Conservation (phyloP, 2,888 invertebrate species). For the Clostera curtula region DNA sequence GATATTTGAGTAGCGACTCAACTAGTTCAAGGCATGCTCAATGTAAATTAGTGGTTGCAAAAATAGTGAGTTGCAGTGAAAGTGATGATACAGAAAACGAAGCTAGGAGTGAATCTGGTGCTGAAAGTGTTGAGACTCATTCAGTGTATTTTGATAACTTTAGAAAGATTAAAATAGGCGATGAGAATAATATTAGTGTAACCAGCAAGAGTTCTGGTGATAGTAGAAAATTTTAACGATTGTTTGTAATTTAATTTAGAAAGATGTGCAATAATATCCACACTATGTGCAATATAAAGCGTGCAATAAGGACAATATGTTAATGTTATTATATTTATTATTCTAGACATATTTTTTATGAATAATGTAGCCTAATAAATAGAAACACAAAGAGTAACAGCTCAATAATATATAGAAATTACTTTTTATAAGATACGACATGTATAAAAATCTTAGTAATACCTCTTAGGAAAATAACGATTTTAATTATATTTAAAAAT, state of each 20-base stretch:
- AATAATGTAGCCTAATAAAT: slow-evolving; percentile 7
- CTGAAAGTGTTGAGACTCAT: slow-evolving; percentile 90
- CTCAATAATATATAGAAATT: too few relatives aligned
- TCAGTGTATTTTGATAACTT: slow-evolving; percentile 89
- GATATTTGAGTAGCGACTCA: slow-evolving; percentile 90
- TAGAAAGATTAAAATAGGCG: slow-evolving; percentile 56
- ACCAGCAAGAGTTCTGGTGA: slow-evolving; percentile 33
- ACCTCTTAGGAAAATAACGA: slow-evolving; percentile 20
- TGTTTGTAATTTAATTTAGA: slow-evolving; percentile 15
- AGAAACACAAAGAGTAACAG: too few relatives aligned
- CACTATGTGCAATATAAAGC: slow-evolving; percentile 25
- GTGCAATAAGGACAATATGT: slow-evolving; percentile 32
- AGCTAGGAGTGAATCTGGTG: slow-evolving; percentile 90
- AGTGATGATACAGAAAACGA: slow-evolving; percentile 88
- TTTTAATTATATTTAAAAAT: slow-evolving; percentile 17
- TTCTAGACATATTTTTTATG: too few relatives aligned
- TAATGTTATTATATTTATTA: slow-evolving; percentile 3
- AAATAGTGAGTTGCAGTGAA: slow-evolving; percentile 78
- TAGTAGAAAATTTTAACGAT: slow-evolving; percentile 28
- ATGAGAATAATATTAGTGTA: slow-evolving; percentile 34
- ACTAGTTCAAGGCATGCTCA: slow-evolving; percentile 69
- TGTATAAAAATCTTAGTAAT: too few relatives aligned
- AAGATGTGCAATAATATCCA: slow-evolving; percentile 32
- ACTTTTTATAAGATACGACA: too few relatives aligned
- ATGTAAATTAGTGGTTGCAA: slow-evolving; percentile 62